Percentiles rank a stretch among this genome's conserved stretches.
phyloP scores from a whole-genome alignment of 2,113 vertebrate species.

The Columbina picui region DNA sequence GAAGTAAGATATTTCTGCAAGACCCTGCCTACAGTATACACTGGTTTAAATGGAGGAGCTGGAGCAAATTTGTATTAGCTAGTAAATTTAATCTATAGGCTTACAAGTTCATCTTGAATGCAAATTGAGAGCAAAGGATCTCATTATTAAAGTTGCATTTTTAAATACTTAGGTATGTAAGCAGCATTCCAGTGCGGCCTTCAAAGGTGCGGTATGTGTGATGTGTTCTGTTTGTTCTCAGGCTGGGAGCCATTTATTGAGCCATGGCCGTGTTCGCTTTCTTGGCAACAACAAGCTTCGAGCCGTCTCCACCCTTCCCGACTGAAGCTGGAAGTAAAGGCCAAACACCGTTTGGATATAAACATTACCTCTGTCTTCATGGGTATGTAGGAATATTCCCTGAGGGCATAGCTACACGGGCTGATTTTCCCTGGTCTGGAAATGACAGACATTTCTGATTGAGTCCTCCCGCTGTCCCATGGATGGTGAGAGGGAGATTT shows the following conservation, averaged over 20 bases:
- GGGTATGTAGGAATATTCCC: constrained; percentile 72
- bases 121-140: background rate
- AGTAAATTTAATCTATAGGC: background rate
- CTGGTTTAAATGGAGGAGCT: background rate
- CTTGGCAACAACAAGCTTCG: constrained; percentile 90
- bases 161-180: background rate
- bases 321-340: constrained; percentile 86
- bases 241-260: constrained; percentile 98
- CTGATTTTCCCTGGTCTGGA: background rate
- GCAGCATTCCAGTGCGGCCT: background rate
- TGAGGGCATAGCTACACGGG: background rate
- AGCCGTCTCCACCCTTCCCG: constrained; percentile 93
- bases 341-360: constrained; percentile 89
- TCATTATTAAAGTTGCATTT: background rate
- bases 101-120: background rate
- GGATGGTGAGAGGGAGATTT: background rate
- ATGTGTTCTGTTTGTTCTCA: constrained; percentile 59
- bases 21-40: fast-evolving
- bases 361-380: constrained; percentile 93
- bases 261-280: constrained; percentile 90
- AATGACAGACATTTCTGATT: background rate
- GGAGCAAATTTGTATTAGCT: background rate
- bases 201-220: background rate
- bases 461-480: background rate
- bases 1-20: background rate